Base-by-base conservation (phyloP, 1,140 invertebrate species). In the Saccostrea glomerata region DNA sequence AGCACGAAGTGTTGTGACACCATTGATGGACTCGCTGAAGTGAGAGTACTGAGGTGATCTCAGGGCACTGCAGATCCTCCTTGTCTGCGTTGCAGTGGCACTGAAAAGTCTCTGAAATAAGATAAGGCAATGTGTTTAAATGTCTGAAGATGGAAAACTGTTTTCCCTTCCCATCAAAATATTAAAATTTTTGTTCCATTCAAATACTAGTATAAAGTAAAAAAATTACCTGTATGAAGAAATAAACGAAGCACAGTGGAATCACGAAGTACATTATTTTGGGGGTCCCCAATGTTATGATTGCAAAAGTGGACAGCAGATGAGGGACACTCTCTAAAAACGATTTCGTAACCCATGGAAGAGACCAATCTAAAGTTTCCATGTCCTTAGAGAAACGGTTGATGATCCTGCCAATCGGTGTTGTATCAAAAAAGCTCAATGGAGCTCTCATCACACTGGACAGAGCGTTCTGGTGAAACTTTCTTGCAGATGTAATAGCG, bases 91-190 rank as follows among this genome's bases (percentile, higher is more conserved):
- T 7, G 95, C 96, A 0, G 98, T 98, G 3, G 97, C 96, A 84
- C 99, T 97, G 94, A 98, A 99, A 95, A 98, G 98, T 90, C 97
- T 96, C 96, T 99, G 97, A 30, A 86, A 86, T 7, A 25, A 56
- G 30, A 58, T 40, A 60, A 20, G 58, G 17, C 6, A 63, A 63
- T 47, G 47, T 3, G 47, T 47, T 47, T 2, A 2, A 6, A 2
- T 7, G 5, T n/a, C 2, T 7, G 6, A 7, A 0, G 5, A 9
- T 47, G 47, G 47, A 6, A 47, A 47, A 47, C 47, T 47, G 47
- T 9, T 3, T 47, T 47, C 47, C n/a, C n/a, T n/a, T n/a, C n/a
- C 6, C 6, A 47, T 47, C 40, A 47, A 2, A 47, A 47, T 60
- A 13, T 1, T 15, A 13, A 20, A 60, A 13, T 13, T 60, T 60